phyloP scores from a whole-genome alignment of 2,797 vertebrate species.

The Typhlichthys eigenmanni region DNA sequence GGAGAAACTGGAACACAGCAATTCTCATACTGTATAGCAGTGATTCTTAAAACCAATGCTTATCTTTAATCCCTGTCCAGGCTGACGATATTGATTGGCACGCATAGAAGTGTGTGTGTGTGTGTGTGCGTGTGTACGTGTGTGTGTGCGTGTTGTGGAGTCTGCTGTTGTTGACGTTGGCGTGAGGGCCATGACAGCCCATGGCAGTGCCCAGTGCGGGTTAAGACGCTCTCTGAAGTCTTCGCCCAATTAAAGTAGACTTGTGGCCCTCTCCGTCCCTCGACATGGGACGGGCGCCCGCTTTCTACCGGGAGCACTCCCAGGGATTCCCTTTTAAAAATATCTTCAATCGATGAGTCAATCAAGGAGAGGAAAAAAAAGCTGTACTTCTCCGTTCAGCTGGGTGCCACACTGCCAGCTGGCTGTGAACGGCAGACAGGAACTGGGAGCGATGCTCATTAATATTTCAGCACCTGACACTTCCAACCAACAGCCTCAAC shows the following conservation, averaged over 20 bases:
- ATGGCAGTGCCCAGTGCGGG: slow-evolving; percentile 72
- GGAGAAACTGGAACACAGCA: slow-evolving; percentile 61
- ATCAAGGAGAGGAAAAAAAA: slow-evolving; percentile 80
- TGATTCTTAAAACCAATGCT: slow-evolving; percentile 60
- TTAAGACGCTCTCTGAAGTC: slow-evolving; percentile 77
- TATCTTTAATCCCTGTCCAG: slow-evolving; percentile 68
- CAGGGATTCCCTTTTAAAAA: slow-evolving; percentile 86
- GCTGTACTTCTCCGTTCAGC: slow-evolving; percentile 77
- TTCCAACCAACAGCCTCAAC: slow-evolving; percentile 83
- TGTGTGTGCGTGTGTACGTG: slow-evolving; percentile 24
- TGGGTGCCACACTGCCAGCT: slow-evolving; percentile 83
- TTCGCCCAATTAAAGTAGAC: slow-evolving; percentile 83
- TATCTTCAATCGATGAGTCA: slow-evolving; percentile 88
- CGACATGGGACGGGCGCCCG: slow-evolving; percentile 70
- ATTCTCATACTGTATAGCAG: slow-evolving; percentile 45
- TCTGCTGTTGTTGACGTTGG: slow-evolving; percentile 59
- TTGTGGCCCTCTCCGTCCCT: slow-evolving; percentile 73
- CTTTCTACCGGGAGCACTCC: slow-evolving; percentile 83
- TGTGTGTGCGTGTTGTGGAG: slow-evolving; percentile 48
- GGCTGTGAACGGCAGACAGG: slow-evolving; percentile 80
- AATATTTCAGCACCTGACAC: slow-evolving; percentile 85
- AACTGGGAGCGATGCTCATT: slow-evolving; percentile 81
- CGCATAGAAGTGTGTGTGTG: slow-evolving; percentile 58
- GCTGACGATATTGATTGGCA: slow-evolving; percentile 71
- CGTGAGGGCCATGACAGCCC: slow-evolving; percentile 73